A percentile compares a stretch with the other conserved stretches of the same genome.
Conservation (phyloP, 2,113 vertebrate genomes). For the Cricetomys ansorgei region DNA sequence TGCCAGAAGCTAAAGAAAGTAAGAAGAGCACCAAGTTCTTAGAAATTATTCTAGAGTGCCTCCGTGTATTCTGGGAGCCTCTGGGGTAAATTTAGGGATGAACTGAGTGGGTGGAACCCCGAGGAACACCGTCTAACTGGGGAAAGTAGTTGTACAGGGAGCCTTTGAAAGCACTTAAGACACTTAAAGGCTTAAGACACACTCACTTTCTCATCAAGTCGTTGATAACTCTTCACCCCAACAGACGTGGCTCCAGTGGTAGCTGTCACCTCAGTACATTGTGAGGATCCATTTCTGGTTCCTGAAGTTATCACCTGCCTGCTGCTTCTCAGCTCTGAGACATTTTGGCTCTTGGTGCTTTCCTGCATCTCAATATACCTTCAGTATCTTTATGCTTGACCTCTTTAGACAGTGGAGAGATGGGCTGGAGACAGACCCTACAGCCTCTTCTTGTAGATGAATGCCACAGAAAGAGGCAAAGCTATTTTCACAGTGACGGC, state of each 20-base stretch:
- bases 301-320: too few relatives aligned
- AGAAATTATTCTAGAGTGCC: background rate
- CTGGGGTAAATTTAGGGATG: background rate
- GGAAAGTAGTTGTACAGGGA: background rate
- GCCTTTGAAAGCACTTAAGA: background rate
- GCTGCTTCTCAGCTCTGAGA: background rate
- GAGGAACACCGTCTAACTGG: too few relatives aligned
- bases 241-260: fast-evolving
- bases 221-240: background rate
- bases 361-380: background rate
- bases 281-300: background rate
- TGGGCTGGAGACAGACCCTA: background rate
- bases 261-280: fast-evolving
- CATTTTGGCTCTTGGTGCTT: background rate
- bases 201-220: background rate
- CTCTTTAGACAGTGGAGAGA: background rate
- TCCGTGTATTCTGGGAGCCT: background rate
- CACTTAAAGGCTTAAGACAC: background rate
- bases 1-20: background rate
- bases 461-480: background rate
- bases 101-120: background rate
- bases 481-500: background rate
- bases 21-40: too few relatives aligned
- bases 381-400: fast-evolving
- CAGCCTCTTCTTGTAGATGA: too few relatives aligned